phyloP scores from a whole-genome alignment of 2,113 vertebrate genomes.

The Catharus bicknelli region DNA sequence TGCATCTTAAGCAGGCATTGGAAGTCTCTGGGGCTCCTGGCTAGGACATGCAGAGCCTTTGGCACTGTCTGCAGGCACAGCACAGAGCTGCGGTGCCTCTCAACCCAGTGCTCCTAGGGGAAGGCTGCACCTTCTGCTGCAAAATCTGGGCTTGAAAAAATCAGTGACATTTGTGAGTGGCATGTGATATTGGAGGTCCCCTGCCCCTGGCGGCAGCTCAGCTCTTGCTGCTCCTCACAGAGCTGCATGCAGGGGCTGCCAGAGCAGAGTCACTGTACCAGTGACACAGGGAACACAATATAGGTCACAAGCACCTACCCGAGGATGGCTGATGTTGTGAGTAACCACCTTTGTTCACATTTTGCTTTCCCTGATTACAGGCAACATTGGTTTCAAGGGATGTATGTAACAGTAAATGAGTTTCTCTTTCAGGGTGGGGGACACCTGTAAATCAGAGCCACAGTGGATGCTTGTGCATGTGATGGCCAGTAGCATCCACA shows the following conservation, averaged over 20 bases:
- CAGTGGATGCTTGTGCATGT: too few species aligned
- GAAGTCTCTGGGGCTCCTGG: neutral
- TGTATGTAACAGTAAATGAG: fast-evolving
- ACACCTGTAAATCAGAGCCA: neutral
- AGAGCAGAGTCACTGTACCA: neutral
- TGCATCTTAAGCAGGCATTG: neutral
- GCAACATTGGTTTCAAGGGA: neutral
- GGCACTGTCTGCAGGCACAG: neutral
- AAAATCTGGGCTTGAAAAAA: neutral
- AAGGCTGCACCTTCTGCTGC: neutral
- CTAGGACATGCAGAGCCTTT: fast-evolving
- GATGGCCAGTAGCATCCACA: neutral
- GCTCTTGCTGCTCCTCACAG: neutral
- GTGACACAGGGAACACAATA: fast-evolving
- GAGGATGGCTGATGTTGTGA: neutral
- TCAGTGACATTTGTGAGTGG: neutral
- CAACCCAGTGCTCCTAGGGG: fast-evolving
- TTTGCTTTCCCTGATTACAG: neutral
- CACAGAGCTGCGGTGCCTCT: fast-evolving
- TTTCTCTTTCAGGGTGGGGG: neutral
- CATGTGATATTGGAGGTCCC: fast-evolving
- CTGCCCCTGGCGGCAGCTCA: neutral
- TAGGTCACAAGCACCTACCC: neutral
- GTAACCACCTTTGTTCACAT: neutral
- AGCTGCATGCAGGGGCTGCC: fast-evolving